A percentile compares a stretch with the other conserved stretches of the same genome.
Conservation (phyloP, 2,113 vertebrate species). For the Conger conger region DNA sequence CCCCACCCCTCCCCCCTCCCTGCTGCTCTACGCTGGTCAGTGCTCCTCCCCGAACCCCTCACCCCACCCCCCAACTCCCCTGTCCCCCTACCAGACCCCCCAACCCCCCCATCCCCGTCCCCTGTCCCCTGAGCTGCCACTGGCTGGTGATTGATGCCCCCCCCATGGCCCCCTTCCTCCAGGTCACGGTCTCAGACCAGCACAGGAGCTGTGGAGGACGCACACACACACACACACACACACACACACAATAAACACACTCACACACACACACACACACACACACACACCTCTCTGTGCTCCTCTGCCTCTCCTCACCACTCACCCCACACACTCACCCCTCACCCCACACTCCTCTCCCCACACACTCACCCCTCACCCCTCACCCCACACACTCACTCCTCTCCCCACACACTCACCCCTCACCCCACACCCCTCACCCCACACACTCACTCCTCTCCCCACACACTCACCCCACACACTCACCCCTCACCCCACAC, state of each 20-base stretch:
- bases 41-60: not conserved
- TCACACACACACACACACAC: too few species aligned
- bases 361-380: too few species aligned
- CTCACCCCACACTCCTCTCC: not conserved
- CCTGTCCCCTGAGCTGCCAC: conserved; percentile 9
- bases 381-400: too few species aligned
- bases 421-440: too few species aligned
- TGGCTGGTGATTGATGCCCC: conserved; percentile 23
- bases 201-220: not conserved
- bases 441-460: too few species aligned
- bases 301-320: too few species aligned
- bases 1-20: not conserved
- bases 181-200: conserved; percentile 4
- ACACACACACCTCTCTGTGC: too few species aligned
- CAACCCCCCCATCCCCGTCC: not conserved
- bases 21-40: not conserved
- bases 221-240: too few species aligned
- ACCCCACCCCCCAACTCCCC: not conserved
- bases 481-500: too few species aligned
- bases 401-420: too few species aligned
- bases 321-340: not conserved
- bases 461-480: too few species aligned
- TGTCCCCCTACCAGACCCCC: not conserved
- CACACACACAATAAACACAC: too few species aligned
- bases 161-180: not conserved